Evolutionary conservation across 2,888 invertebrate species (phyloP).

Genomic region (Xylocampa areola): DNA sequence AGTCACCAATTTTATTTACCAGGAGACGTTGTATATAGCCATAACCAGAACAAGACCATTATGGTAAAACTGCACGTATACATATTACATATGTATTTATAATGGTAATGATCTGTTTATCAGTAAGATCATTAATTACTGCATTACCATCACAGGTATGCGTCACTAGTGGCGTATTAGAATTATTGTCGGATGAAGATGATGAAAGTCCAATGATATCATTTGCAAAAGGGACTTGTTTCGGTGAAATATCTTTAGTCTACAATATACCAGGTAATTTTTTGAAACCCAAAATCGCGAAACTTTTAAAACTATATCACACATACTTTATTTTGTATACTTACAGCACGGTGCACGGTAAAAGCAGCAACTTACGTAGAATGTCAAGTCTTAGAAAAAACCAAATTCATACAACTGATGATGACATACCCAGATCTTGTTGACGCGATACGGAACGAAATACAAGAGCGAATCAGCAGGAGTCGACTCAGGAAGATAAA

Average conservation of each 20-base stretch:
- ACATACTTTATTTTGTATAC: constrained; percentile 9
- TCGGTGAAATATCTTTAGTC: constrained; percentile 87
- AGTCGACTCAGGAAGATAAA: constrained; percentile 68
- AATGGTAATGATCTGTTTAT: constrained; percentile 35
- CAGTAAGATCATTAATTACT: constrained; percentile 11
- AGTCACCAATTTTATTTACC: constrained; percentile 87
- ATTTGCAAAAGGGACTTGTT: constrained; percentile 85
- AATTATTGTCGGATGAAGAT: constrained; percentile 87
- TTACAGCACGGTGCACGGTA: constrained; percentile 85
- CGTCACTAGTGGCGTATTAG: constrained; percentile 84
- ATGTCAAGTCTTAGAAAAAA: constrained; percentile 86
- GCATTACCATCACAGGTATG: constrained; percentile 75
- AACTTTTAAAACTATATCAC: not conserved
- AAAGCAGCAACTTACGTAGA: constrained; percentile 88
- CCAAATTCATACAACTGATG: constrained; percentile 85
- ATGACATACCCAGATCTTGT: constrained; percentile 84
- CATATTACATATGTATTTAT: constrained; percentile 35
- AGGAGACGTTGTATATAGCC: constrained; percentile 86
- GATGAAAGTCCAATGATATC: constrained; percentile 88
- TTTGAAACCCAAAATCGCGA: not conserved
- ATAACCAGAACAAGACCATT: constrained; percentile 85
- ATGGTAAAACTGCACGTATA: constrained; percentile 78
- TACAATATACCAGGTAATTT: constrained; percentile 83
- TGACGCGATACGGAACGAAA: constrained; percentile 73
- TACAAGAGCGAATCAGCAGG: constrained; percentile 73